phyloP scores from a whole-genome alignment of 2,113 vertebrate genomes.

The Rana temporaria region DNA sequence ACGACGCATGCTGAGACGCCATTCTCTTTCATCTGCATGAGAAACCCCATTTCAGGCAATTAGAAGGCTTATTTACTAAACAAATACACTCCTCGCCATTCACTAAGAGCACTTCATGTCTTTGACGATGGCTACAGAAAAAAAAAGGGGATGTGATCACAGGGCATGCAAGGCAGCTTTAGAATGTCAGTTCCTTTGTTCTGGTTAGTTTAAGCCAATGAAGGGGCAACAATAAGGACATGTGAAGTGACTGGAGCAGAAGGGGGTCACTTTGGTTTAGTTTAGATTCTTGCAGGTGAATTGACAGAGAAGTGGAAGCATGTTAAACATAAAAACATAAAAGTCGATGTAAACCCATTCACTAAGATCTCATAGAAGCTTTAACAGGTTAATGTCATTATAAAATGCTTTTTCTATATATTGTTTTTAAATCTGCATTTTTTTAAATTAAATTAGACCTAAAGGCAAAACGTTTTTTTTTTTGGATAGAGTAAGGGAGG shows the following conservation, averaged over 20 bases:
- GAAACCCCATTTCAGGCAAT: slow-evolving; percentile 30
- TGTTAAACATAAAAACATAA: too few species aligned
- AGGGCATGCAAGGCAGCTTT: not conserved
- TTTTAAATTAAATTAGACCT: too few species aligned
- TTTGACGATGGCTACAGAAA: not conserved
- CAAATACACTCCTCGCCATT: slow-evolving; percentile 26
- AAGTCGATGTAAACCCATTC: too few species aligned
- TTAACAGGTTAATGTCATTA: too few species aligned
- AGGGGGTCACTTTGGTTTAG: not conserved
- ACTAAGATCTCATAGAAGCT: too few species aligned
- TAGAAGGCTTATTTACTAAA: slow-evolving; percentile 46
- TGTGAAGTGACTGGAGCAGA: not conserved
- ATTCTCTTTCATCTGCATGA: slow-evolving; percentile 10
- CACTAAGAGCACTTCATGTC: not conserved
- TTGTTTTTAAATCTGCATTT: too few species aligned
- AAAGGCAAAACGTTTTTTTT: too few species aligned
- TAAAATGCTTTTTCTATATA: too few species aligned
- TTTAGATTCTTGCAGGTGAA: slow-evolving; percentile 3
- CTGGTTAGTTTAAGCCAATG: not conserved
- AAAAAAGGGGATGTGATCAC: slow-evolving; percentile 11
- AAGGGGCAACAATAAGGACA: not conserved
- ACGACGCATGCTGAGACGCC: not conserved
- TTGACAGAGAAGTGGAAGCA: not conserved
- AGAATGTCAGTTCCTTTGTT: slow-evolving; percentile 23
- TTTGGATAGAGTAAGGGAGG: too few species aligned